These are phyloP conservation scores for Pyrrhopygopsis socrates DNA, from an alignment of 2,888 invertebrate genomes.

Conservation along the genomic window DNA sequence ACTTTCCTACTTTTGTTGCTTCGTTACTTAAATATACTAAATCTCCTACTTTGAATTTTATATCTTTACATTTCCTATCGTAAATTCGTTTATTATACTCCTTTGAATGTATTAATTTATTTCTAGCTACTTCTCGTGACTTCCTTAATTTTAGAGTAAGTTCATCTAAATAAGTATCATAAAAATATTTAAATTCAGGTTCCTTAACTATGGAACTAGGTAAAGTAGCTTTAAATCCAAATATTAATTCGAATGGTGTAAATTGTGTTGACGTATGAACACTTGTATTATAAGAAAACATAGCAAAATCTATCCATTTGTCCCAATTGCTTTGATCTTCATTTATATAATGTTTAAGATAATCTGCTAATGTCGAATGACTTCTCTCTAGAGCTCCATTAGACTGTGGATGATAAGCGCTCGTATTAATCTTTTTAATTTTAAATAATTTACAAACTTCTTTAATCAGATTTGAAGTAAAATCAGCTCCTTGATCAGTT, in stretches of 20 bases:
- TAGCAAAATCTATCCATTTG: constrained; percentile 49
- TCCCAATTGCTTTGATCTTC: constrained; percentile 87
- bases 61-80: constrained; percentile 16
- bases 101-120: constrained; percentile 61
- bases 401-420: constrained; percentile 87
- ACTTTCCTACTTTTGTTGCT: constrained; percentile 26
- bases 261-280: constrained; percentile 85
- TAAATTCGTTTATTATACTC: constrained; percentile 47
- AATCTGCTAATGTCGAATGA: constrained; percentile 87
- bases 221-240: constrained; percentile 84
- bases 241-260: constrained; percentile 87
- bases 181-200: constrained; percentile 84
- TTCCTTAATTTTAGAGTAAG: constrained; percentile 79
- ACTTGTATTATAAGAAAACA: constrained; percentile 29
- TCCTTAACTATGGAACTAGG: constrained; percentile 81
- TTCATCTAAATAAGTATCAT: constrained; percentile 83
- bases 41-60: constrained; percentile 57
- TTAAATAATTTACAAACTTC: constrained; percentile 75
- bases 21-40: constrained; percentile 70
- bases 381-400: constrained; percentile 87
- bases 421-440: constrained; percentile 80
- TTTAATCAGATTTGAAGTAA: constrained; percentile 87
- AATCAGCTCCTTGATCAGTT: constrained; percentile 89
- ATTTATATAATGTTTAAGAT: constrained; percentile 88
- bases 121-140: constrained; percentile 67